These are phyloP conservation scores for Austrofundulus limnaeus DNA, from an alignment of 2,113 vertebrate species.

Conservation along the genomic window DNA sequence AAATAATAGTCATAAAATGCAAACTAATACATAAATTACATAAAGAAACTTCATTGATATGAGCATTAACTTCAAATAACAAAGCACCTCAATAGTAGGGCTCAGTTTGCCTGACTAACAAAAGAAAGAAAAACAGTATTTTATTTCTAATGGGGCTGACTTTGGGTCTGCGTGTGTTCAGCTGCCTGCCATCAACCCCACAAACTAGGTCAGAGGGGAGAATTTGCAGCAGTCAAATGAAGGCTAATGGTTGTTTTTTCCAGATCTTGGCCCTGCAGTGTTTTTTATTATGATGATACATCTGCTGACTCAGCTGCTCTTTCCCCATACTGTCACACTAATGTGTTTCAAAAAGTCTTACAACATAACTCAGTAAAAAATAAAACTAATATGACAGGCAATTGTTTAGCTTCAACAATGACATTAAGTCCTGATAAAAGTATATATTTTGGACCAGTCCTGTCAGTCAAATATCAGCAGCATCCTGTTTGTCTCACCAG, in stretches of 20 bases:
- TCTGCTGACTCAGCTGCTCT: conserved; percentile 48
- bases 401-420: no score
- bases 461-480: background rate
- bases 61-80: no score
- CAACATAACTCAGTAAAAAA: conserved; percentile 22
- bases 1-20: no score
- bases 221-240: conserved; percentile 59
- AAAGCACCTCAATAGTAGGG: conserved; percentile 2
- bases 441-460: background rate
- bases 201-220: conserved; percentile 67
- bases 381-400: no score
- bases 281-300: conserved; percentile 65
- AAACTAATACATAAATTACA: no score
- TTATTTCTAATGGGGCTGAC: background rate
- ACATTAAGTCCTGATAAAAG: background rate
- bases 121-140: conserved; percentile 12
- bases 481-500: conserved; percentile 41
- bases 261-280: conserved; percentile 43
- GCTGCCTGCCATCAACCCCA: conserved; percentile 50
- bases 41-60: background rate
- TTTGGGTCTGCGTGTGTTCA: conserved; percentile 45
- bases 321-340: conserved; percentile 20
- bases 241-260: conserved; percentile 62
- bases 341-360: conserved; percentile 9
- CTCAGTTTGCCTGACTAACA: conserved; percentile 15